These are phyloP conservation scores for Atta colombica DNA, from an alignment of 1,140 invertebrate genomes.

Conservation along the genomic window DNA sequence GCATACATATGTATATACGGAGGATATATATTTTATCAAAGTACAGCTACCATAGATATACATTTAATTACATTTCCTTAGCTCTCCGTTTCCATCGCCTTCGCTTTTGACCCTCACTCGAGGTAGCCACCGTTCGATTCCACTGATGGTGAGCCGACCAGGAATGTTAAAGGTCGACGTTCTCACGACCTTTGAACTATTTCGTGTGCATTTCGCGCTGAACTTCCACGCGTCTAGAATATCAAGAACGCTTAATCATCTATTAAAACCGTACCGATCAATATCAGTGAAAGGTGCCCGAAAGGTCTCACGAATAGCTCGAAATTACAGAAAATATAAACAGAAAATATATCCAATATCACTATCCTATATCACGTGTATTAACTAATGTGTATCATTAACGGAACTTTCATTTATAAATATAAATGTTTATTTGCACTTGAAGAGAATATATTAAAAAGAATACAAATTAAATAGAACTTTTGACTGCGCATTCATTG, in stretches of 20 bases:
- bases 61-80: constrained; percentile 76
- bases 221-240: constrained; percentile 55
- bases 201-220: constrained; percentile 70
- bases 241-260: constrained; percentile 63
- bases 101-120: constrained; percentile 66
- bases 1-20: neutral
- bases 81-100: constrained; percentile 64
- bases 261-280: constrained; percentile 48
- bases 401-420: neutral
- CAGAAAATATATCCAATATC: neutral
- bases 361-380: neutral
- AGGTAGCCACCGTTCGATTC: constrained; percentile 72
- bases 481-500: neutral
- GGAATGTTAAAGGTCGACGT: constrained; percentile 75
- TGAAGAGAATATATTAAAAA: neutral
- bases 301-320: constrained; percentile 1
- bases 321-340: constrained; percentile 8
- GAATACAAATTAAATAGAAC: neutral
- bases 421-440: neutral
- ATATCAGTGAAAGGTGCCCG: constrained; percentile 47
- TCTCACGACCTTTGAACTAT: constrained; percentile 77
- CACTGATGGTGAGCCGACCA: constrained; percentile 65
- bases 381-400: neutral
- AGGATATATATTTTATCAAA: constrained; percentile 38
- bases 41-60: constrained; percentile 55